Evolutionary conservation across 2,797 vertebrate species (phyloP), one percentile per base, ranked within the genome.

Genomic region (Falco biarmicus): DNA sequence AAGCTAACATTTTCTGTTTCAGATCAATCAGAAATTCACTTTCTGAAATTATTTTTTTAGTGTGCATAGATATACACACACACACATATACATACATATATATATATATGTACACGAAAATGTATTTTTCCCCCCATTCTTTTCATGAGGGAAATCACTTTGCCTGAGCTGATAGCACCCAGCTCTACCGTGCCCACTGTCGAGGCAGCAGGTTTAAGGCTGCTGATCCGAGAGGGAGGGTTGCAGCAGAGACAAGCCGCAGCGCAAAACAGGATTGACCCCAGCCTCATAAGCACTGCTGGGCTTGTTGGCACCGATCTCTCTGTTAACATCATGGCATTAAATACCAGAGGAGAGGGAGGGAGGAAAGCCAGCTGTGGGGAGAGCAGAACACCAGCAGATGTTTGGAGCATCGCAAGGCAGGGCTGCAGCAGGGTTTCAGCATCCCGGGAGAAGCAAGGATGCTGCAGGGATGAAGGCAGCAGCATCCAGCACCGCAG

Each of bases 81-180:
- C 16, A 43, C 15, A 8, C 11, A 61, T 15, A 43, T 15, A 17
- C 41, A 15, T 15, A 43, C 43, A 8, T 19, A 39, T 13, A 22
- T 24, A 17, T 24, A 31, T 26, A 45, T n/a, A 45, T 34, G 61
- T 43, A 28, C 28, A 8, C 11, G 18, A 68, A 68, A 68, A 48
- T 34, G 2, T 4, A 11, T 4, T 11, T 3, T 1, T 0, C 1
- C 1, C 4, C 6, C 3, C 3, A 4, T 51, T 63, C 15, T 83
- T 84, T 90, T 65, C 12, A 21, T 14, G 7, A 64, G n/a, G 17
- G 13, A 60, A 70, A 77, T 68, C 37, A 17, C 32, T 84, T 75
- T 57, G 17, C 16, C 39, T 80, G 22, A 85, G n/a, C 24, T 87
- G 53, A 8, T 43, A 43, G 39, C 32, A 43, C 11, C 9, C 5